Evolutionary conservation across 2,888 invertebrate species (phyloP).

Genomic region (Coleophora deauratella): DNA sequence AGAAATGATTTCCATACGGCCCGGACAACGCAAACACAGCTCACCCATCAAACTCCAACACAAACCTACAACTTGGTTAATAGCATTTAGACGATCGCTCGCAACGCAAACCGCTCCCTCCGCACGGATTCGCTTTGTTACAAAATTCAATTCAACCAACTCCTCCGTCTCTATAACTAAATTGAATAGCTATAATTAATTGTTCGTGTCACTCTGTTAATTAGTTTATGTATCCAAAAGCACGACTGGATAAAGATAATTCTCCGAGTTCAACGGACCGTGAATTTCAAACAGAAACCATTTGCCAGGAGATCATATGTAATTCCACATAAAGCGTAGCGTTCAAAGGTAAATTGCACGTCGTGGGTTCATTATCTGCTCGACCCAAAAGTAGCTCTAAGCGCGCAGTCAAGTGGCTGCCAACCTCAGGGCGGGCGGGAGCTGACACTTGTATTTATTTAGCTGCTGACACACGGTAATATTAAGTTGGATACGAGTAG

Average conservation of each 20-base stretch:
- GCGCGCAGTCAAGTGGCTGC: constrained; percentile 11
- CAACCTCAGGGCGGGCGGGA: constrained; percentile 13
- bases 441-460: constrained; percentile 18
- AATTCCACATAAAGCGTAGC: constrained; percentile 6
- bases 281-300: constrained; percentile 11
- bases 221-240: constrained; percentile 12
- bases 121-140: constrained; percentile 35
- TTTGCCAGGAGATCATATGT: constrained; percentile 12
- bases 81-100: constrained; percentile 55
- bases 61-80: constrained; percentile 64
- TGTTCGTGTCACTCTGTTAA: constrained; percentile 13
- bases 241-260: constrained; percentile 13
- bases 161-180: constrained; percentile 9
- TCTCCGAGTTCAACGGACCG: constrained; percentile 13
- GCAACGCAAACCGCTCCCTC: constrained; percentile 36
- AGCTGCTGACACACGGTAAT: constrained; percentile 22
- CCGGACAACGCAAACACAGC: constrained; percentile 54
- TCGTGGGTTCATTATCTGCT: constrained; percentile 14
- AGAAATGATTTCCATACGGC: constrained; percentile 66
- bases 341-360: constrained; percentile 16
- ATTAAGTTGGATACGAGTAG: constrained; percentile 19
- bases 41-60: constrained; percentile 64
- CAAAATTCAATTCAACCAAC: constrained; percentile 22
- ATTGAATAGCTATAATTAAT: constrained; percentile 15
- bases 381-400: constrained; percentile 11